phyloP scores from a whole-genome alignment of 2,888 invertebrate species.

The Sinelater perroti region DNA sequence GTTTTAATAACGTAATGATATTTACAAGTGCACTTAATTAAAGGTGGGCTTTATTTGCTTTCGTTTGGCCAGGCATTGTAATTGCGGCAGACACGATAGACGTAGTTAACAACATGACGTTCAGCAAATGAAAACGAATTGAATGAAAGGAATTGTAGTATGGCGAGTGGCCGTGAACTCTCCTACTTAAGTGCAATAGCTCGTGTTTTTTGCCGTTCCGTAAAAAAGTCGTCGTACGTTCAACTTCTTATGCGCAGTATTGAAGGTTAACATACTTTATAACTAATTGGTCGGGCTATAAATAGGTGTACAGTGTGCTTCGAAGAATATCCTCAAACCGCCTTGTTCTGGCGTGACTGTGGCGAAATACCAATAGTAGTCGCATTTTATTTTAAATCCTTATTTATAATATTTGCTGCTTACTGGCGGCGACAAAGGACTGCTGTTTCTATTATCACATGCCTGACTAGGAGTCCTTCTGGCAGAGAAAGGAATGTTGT shows the following conservation, averaged over 20 bases:
- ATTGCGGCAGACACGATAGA: constrained; percentile 30
- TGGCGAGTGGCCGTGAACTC: constrained; percentile 41
- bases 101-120: constrained; percentile 32
- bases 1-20: constrained; percentile 18
- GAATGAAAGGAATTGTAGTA: constrained; percentile 42
- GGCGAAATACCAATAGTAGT: too few relatives aligned
- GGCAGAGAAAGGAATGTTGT: too few relatives aligned
- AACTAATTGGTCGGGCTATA: constrained; percentile 32
- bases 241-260: constrained; percentile 38
- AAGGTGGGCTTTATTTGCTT: constrained; percentile 17
- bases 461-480: too few relatives aligned
- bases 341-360: too few relatives aligned
- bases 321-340: constrained; percentile 8
- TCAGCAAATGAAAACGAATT: constrained; percentile 40
- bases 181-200: constrained; percentile 41
- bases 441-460: too few relatives aligned
- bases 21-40: constrained; percentile 26
- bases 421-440: too few relatives aligned
- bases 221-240: constrained; percentile 38
- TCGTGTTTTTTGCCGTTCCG: constrained; percentile 37
- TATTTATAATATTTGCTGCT: too few relatives aligned
- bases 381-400: too few relatives aligned
- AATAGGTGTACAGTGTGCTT: constrained; percentile 24
- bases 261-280: constrained; percentile 39
- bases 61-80: constrained; percentile 32